Percentiles rank a stretch among this genome's conserved stretches.
phyloP scores from a whole-genome alignment of 2,888 invertebrate species.

The Cremastobaeus sp. region DNA sequence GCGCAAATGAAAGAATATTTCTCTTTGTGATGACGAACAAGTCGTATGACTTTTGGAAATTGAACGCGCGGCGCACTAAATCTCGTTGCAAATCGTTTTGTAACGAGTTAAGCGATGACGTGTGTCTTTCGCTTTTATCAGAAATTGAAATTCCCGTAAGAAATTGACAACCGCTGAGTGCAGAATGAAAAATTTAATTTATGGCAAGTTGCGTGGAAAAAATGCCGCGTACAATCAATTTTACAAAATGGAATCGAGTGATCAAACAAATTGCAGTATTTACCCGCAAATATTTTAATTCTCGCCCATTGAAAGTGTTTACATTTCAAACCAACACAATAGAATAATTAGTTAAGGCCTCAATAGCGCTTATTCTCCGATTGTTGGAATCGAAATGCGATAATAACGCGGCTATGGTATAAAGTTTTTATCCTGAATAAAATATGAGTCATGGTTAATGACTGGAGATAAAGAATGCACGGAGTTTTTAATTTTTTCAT shows the following conservation, averaged over 20 bases:
- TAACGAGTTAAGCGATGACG: conserved; percentile 52
- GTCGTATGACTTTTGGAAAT: conserved; percentile 57
- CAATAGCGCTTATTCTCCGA: no score
- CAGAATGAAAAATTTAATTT: background rate
- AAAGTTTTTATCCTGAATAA: no score
- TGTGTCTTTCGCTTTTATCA: conserved; percentile 47
- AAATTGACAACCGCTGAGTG: conserved; percentile 27
- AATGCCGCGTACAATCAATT: no score
- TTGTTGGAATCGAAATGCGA: no score
- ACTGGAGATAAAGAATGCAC: conserved; percentile 21
- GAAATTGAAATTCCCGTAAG: conserved; percentile 33
- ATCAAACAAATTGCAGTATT: no score
- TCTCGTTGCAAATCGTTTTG: conserved; percentile 49
- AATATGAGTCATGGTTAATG: conserved; percentile 20
- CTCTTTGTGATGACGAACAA: conserved; percentile 54
- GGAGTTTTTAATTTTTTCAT: conserved; percentile 14
- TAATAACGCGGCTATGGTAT: no score
- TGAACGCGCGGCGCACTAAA: conserved; percentile 51
- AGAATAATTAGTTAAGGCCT: no score
- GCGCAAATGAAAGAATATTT: conserved; percentile 59
- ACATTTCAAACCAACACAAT: no score
- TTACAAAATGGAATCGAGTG: no score
- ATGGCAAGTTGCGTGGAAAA: background rate
- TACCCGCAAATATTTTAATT: no score
- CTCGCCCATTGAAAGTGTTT: no score